These are phyloP conservation scores for Gobio occitaniae DNA, from an alignment of 2,797 vertebrate genomes.

Conservation along the genomic window DNA sequence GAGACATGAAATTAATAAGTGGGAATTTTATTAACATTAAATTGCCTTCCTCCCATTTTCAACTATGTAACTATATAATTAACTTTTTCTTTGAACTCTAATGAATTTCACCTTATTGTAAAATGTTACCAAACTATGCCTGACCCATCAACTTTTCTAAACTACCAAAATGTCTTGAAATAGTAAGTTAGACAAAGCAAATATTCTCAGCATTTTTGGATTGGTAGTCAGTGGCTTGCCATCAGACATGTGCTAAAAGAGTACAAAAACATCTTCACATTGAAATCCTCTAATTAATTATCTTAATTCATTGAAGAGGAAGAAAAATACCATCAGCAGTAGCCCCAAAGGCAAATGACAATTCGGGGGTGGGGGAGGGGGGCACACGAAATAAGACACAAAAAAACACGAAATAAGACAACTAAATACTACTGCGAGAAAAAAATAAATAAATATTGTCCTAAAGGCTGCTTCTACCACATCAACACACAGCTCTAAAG, in stretches of 20 bases:
- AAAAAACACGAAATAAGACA: background rate
- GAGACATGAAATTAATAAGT: background rate
- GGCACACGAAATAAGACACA: background rate
- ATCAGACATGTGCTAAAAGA: background rate
- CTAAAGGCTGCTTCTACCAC: constrained; percentile 44
- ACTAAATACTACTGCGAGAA: background rate
- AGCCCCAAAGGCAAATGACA: constrained; percentile 53
- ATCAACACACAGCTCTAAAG: constrained; percentile 25
- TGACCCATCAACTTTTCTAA: background rate
- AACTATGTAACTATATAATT: too few species aligned
- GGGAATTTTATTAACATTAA: background rate
- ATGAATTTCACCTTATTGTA: too few species aligned
- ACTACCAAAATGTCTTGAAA: background rate
- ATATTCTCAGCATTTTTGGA: background rate
- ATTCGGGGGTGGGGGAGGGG: background rate
- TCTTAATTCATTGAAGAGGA: constrained; percentile 49
- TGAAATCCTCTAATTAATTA: constrained; percentile 54
- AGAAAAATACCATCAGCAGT: constrained; percentile 56
- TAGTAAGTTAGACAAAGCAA: background rate
- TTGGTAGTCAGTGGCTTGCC: background rate
- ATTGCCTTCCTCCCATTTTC: background rate
- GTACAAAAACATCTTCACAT: background rate
- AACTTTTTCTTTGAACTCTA: too few species aligned
- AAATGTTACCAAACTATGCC: too few species aligned
- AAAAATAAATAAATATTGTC: constrained; percentile 25